Evolutionary conservation across 2,888 invertebrate species (phyloP).

Genomic region (Drosophila lutescens): DNA sequence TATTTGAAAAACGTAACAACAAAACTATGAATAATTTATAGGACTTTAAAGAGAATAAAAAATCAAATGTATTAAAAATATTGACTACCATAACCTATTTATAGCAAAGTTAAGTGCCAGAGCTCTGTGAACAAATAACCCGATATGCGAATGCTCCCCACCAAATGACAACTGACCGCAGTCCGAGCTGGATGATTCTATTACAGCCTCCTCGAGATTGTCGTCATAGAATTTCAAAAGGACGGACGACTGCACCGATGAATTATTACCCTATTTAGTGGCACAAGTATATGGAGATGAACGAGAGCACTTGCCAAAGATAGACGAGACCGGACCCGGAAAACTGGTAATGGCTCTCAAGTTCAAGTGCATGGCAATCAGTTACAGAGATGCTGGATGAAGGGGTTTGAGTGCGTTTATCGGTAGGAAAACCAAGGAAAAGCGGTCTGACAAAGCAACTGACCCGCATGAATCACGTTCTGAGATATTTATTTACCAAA

Average conservation of each 20-base stretch:
- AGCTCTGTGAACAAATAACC: background rate
- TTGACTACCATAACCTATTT: no score
- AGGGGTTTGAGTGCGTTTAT: conserved; percentile 5
- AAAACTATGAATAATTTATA: background rate
- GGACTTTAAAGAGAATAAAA: background rate
- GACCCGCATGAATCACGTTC: background rate
- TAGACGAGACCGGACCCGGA: conserved; percentile 26
- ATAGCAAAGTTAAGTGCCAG: background rate
- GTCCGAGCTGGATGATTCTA: conserved; percentile 17
- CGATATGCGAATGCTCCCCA: conserved; percentile 10
- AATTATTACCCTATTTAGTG: conserved; percentile 33
- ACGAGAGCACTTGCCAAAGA: conserved; percentile 23
- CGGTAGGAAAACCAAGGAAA: background rate
- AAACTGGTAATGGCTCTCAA: conserved; percentile 62
- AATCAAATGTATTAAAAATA: background rate
- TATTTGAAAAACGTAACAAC: background rate
- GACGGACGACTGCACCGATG: conserved; percentile 14
- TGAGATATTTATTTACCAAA: background rate
- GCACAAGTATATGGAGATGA: conserved; percentile 17
- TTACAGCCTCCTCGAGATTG: conserved; percentile 14
- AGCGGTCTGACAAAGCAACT: conserved; percentile 8
- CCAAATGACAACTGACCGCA: conserved; percentile 22
- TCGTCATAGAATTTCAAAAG: conserved; percentile 12
- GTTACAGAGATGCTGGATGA: conserved; percentile 13
- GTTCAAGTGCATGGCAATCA: conserved; percentile 70